These are phyloP conservation scores for Sturnus vulgaris DNA, from an alignment of 2,113 vertebrate species.

Conservation along the genomic window DNA sequence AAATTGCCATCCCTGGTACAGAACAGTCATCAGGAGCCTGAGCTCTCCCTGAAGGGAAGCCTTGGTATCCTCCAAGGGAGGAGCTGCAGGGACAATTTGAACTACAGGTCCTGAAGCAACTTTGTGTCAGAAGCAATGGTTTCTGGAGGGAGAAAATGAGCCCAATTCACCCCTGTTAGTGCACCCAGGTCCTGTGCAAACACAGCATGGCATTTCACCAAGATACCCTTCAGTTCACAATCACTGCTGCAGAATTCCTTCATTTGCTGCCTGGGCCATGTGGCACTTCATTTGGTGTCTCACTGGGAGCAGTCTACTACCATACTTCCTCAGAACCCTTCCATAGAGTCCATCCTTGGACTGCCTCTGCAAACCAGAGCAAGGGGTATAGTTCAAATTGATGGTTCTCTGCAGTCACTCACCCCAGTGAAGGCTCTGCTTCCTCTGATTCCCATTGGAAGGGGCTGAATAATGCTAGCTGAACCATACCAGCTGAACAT, in stretches of 20 bases:
- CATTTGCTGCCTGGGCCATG: background rate
- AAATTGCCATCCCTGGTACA: background rate
- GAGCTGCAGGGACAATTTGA: background rate
- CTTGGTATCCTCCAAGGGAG: background rate
- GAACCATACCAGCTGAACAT: background rate
- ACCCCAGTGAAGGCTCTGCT: background rate
- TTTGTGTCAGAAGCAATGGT: background rate
- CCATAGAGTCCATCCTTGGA: background rate
- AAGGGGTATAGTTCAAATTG: background rate
- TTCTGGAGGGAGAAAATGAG: background rate
- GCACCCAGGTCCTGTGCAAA: background rate
- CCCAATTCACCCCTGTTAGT: background rate
- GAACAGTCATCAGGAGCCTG: background rate
- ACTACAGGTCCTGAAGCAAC: background rate
- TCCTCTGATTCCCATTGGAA: background rate
- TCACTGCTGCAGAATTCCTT: background rate
- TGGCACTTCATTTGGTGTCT: background rate
- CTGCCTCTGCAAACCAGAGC: background rate
- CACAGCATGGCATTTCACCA: background rate
- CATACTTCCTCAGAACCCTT: background rate
- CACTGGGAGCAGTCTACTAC: background rate
- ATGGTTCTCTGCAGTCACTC: background rate
- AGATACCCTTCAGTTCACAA: background rate
- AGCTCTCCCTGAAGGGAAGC: background rate
- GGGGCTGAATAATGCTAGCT: background rate